phyloP scores from a whole-genome alignment of 2,113 vertebrate genomes.

The Cephalopholis sonnerati region DNA sequence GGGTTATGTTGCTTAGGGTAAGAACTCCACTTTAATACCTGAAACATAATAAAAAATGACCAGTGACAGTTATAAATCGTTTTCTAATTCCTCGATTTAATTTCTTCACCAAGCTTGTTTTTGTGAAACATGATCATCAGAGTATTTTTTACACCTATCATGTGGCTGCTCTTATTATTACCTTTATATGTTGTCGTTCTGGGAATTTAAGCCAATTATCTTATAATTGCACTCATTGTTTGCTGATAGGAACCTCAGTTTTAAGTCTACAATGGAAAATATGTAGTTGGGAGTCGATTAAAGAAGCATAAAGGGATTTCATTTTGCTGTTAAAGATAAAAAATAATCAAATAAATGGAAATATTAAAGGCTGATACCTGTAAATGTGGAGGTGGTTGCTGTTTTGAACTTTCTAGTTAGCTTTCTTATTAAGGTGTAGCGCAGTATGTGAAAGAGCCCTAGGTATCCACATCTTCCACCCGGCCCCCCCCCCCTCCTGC shows the following conservation, averaged over 20 bases:
- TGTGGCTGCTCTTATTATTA: neutral
- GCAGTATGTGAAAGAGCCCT: conserved; percentile 75
- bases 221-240: neutral
- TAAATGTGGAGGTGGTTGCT: conserved; percentile 48
- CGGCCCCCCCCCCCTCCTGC: neutral
- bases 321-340: no score
- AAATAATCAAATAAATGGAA: neutral
- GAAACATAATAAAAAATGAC: neutral
- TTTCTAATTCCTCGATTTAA: neutral
- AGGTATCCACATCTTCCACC: conserved; percentile 61
- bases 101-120: neutral
- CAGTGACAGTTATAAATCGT: neutral
- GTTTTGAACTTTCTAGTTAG: conserved; percentile 64
- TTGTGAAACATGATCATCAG: neutral
- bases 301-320: neutral
- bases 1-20: neutral
- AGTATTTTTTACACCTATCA: neutral
- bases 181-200: neutral
- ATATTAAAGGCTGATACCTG: conserved; percentile 18
- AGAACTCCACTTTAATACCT: neutral
- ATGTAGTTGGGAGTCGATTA: neutral
- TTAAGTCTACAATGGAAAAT: neutral
- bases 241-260: no score
- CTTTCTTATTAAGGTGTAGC: conserved; percentile 73
- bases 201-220: conserved; percentile 5